Base-by-base conservation (phyloP, 2,888 invertebrate genomes). In the Syrista parreyssii region DNA sequence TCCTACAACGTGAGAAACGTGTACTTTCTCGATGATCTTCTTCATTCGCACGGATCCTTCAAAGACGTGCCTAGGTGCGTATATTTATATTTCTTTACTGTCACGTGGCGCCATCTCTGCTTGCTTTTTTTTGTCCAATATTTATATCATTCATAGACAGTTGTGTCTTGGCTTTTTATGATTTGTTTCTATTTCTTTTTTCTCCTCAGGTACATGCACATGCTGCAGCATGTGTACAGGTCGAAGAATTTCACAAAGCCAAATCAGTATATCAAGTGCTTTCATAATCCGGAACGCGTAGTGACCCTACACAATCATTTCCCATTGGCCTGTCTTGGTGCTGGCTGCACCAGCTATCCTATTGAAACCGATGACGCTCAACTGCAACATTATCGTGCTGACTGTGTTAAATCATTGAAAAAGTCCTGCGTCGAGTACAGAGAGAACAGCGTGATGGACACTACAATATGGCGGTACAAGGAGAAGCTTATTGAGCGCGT, bases 281-380 rank as follows among this genome's bases (percentile, higher is more conserved):
- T 98, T 93, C 98, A 98, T 92, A 96, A 97, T 92, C 97, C 98
- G 55, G 96, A 96, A 87, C 95, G 96, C 86, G 97, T 97, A 76
- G 93, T 98, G 75, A 96, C 97, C 68, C 93, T 98, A 82, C 98
- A 98, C 93, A 98, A 98, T 92, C 98, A 98, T 92, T 98, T 97
- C 90, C 98, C 98, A 68, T 92, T 98, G 84, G 96, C 97, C 79
- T 98, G 98, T 89, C 92, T 98, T 68, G 96, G 97, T 73, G 94
- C 94, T 11, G 92, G 92, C 31, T 98, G 97, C 92, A 96, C 96
- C 76, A 96, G 97, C 73, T 97, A 96, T 92, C 94, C 97, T 78
- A 95, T 98, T 83, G 96, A 96, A 83, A 96, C 96, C 34, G 93
- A 93, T 68, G 95, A 96, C 88, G 98, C 98, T 31, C 96, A 98